Base-by-base conservation (phyloP, 2,113 vertebrate genomes). In the Aegotheles bennettii region DNA sequence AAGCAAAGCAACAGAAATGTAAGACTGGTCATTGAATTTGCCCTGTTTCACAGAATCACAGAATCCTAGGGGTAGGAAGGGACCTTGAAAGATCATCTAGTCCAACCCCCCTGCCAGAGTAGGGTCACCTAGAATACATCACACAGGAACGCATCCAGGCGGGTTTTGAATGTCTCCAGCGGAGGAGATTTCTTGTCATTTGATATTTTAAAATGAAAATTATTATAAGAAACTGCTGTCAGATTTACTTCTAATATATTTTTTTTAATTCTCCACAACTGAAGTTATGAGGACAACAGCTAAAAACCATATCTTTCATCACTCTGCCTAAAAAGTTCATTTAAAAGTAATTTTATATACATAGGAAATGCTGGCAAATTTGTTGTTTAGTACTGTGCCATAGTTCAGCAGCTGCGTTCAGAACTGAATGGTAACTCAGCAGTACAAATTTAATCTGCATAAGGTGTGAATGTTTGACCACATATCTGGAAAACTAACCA, bases 21-120 rank as follows among this genome's bases (percentile, higher is more conserved):
- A 95, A 97, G 28, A 14, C 68, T 76, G 73, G 84, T 96, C 54
- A 80, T 11, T 54, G 28, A 35, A 87, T 90, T 89, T 79, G 10
- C 11, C 78, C 33, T 82, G n/a, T n/a, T n/a, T n/a, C n/a, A n/a
- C n/a, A n/a, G n/a, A n/a, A n/a, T n/a, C n/a, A n/a, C n/a, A n/a
- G n/a, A n/a, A n/a, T n/a, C n/a, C n/a, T n/a, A n/a, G n/a, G n/a
- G n/a, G n/a, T n/a, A n/a, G n/a, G n/a, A n/a, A n/a, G n/a, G n/a
- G n/a, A n/a, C n/a, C n/a, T n/a, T n/a, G n/a, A n/a, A n/a, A n/a
- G n/a, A n/a, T n/a, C n/a, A n/a, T n/a, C n/a, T n/a, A n/a, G n/a
- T n/a, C n/a, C n/a, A n/a, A n/a, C n/a, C n/a, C n/a, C n/a, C n/a
- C n/a, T n/a, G n/a, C n/a, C n/a, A n/a, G n/a, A n/a, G n/a, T n/a